phyloP scores from a whole-genome alignment of 2,888 invertebrate genomes.

The Eristalis pertinax region DNA sequence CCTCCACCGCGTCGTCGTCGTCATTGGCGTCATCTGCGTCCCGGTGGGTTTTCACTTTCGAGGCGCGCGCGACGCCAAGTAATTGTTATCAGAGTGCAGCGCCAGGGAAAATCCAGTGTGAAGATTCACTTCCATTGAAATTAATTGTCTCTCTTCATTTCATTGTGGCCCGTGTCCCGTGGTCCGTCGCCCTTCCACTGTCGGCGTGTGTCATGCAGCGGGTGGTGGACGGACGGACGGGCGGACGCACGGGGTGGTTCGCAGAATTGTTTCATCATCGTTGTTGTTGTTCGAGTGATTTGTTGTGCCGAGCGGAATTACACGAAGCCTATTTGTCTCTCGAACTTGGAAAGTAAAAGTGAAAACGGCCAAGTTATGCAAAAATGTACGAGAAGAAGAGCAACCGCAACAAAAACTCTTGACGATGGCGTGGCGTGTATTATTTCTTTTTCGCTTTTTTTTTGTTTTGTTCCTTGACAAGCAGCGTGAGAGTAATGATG shows the following conservation, averaged over 20 bases:
- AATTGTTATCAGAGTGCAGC: constrained; percentile 50
- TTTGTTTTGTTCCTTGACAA: constrained; percentile 10
- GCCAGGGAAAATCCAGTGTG: constrained; percentile 43
- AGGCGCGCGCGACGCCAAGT: constrained; percentile 34
- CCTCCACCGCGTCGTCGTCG: constrained; percentile 31
- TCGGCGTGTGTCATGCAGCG: not conserved
- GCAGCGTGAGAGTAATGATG: not conserved
- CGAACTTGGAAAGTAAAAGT: constrained; percentile 69
- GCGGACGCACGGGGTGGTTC: constrained; percentile 10
- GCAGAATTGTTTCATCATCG: constrained; percentile 54
- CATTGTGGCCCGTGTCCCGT: constrained; percentile 26
- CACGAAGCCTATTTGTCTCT: not conserved
- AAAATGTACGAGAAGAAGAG: constrained; percentile 5
- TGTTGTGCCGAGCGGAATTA: constrained; percentile 2
- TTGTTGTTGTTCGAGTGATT: constrained; percentile 21
- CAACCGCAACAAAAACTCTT: not conserved
- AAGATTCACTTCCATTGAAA: constrained; percentile 57
- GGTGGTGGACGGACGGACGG: not conserved
- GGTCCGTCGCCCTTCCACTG: not conserved
- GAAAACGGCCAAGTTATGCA: constrained; percentile 61
- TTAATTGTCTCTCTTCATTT: constrained; percentile 44
- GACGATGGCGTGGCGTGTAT: not conserved
- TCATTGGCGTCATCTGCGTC: constrained; percentile 1
- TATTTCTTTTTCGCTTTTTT: too few relatives aligned
- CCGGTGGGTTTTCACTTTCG: constrained; percentile 58